A percentile compares a stretch with the other conserved stretches of the same genome.
These are phyloP conservation scores for Takifugu ocellatus DNA, from an alignment of 2,797 vertebrate species.

Conservation along the genomic window DNA sequence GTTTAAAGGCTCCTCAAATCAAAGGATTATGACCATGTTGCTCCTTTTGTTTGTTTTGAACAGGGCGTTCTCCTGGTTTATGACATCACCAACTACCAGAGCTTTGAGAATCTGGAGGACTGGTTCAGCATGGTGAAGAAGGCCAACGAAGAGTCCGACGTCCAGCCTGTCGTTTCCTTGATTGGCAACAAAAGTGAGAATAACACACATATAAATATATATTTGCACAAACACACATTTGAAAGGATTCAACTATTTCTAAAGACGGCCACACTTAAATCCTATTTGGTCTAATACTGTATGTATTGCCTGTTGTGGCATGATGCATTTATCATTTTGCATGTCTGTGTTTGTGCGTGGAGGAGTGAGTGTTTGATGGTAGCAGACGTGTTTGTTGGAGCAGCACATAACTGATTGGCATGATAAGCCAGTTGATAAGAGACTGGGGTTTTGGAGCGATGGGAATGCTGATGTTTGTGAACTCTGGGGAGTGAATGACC, in stretches of 20 bases:
- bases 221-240: constrained; percentile 3
- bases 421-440: constrained; percentile 62
- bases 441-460: constrained; percentile 48
- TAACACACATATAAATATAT: background rate
- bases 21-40: background rate
- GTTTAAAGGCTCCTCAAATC: background rate
- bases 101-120: constrained; percentile 98
- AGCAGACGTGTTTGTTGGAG: constrained; percentile 59
- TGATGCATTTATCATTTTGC: constrained; percentile 32
- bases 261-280: too few relatives aligned
- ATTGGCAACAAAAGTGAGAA: constrained; percentile 98
- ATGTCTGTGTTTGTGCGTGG: constrained; percentile 44
- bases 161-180: constrained; percentile 86
- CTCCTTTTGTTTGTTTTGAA: constrained; percentile 25
- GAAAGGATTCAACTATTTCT: too few relatives aligned
- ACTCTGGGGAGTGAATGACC: constrained; percentile 60
- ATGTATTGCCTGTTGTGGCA: constrained; percentile 12
- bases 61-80: constrained; percentile 96
- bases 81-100: constrained; percentile 96
- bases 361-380: constrained; percentile 58
- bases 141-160: constrained; percentile 89
- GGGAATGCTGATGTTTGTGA: constrained; percentile 72
- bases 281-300: too few relatives aligned
- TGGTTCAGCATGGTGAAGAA: constrained; percentile 94
- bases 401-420: constrained; percentile 59